These are phyloP conservation scores for Pachydiplax longipennis DNA, from an alignment of 2,888 invertebrate genomes.

Conservation along the genomic window DNA sequence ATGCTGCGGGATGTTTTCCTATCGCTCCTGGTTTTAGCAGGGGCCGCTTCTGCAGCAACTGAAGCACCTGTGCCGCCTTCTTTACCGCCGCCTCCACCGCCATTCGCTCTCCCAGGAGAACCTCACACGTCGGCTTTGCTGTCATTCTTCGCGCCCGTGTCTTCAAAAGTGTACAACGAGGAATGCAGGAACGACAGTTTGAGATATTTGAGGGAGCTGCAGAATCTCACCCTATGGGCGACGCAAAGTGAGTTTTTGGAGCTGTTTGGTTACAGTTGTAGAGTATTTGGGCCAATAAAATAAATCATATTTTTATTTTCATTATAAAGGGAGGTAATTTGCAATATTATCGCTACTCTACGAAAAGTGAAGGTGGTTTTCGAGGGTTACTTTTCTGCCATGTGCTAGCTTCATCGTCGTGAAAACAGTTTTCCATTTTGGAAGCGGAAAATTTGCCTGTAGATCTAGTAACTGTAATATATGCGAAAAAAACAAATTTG, in stretches of 20 bases:
- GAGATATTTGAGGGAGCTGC: slow-evolving; percentile 46
- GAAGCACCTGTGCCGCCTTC: slow-evolving; percentile 57
- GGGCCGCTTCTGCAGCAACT: neutral
- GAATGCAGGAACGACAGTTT: slow-evolving; percentile 47
- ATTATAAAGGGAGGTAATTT: neutral
- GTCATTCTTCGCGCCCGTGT: slow-evolving; percentile 56
- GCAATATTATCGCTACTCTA: no score
- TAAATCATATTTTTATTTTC: neutral
- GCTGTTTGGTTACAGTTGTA: neutral
- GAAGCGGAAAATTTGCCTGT: no score
- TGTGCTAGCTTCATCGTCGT: no score
- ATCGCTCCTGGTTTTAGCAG: neutral
- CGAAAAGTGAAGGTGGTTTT: no score
- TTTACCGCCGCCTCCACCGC: slow-evolving; percentile 79
- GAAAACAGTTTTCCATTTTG: no score
- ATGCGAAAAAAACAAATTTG: no score
- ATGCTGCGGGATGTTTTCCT: neutral
- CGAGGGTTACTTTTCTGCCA: no score
- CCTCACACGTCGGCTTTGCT: slow-evolving; percentile 1
- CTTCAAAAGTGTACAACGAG: slow-evolving; percentile 43
- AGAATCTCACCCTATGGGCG: slow-evolving; percentile 49
- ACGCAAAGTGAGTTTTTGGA: slow-evolving; percentile 47
- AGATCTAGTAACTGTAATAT: no score
- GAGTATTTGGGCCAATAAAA: neutral
- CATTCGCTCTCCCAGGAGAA: slow-evolving; percentile 83